Percentiles rank a stretch among this genome's conserved stretches.
These are phyloP conservation scores for Mus minutoides DNA, from an alignment of 2,797 vertebrate species.

Conservation along the genomic window DNA sequence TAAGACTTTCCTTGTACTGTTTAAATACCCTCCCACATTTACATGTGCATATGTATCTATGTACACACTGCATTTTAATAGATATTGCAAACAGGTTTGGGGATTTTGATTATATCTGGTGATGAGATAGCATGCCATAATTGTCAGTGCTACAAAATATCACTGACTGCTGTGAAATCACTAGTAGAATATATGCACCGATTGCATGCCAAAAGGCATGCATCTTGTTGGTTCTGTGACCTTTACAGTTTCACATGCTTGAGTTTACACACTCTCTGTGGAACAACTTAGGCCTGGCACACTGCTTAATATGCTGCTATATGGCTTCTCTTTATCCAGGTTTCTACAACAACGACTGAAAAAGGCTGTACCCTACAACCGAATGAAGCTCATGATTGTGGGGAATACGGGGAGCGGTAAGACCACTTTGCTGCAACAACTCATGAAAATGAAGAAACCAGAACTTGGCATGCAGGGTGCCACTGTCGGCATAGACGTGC, in stretches of 20 bases:
- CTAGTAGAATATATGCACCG: background rate
- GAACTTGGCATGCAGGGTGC: constrained; percentile 83
- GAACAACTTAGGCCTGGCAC: background rate
- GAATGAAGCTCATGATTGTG: constrained; percentile 97
- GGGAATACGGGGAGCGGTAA: constrained; percentile 95
- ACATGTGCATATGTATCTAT: background rate
- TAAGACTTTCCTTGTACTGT: constrained; percentile 20
- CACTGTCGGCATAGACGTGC: constrained; percentile 90
- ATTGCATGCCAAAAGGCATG: background rate
- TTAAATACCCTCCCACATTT: constrained; percentile 13
- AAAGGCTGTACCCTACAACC: constrained; percentile 96
- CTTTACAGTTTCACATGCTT: background rate
- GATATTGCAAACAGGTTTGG: background rate
- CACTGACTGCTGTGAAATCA: background rate
- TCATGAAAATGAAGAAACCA: constrained; percentile 92
- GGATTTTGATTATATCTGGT: constrained; percentile 27
- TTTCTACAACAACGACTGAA: constrained; percentile 98
- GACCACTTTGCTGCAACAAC: constrained; percentile 93
- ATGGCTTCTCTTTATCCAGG: constrained; percentile 85
- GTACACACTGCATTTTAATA: background rate
- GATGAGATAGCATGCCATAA: background rate
- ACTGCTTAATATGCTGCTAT: background rate
- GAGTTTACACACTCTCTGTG: background rate
- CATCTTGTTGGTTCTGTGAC: background rate
- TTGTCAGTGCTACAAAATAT: background rate